These are phyloP conservation scores for Pandemis corylana DNA, from an alignment of 2,888 invertebrate genomes.

Conservation along the genomic window DNA sequence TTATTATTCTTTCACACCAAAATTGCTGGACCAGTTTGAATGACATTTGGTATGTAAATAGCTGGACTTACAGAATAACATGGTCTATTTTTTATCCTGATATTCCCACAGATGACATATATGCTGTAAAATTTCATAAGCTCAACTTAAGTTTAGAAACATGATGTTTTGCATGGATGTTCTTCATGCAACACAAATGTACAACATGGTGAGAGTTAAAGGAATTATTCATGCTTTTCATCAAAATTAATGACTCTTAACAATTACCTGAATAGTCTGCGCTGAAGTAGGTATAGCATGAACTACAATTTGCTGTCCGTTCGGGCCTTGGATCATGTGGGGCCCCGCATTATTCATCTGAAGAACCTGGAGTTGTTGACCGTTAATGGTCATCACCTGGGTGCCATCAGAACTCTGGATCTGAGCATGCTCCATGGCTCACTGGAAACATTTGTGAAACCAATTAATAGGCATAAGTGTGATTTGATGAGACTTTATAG, in stretches of 20 bases:
- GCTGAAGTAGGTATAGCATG: conserved; percentile 87
- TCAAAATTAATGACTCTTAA: background rate
- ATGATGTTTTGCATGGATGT: too few relatives aligned
- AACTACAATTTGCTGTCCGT: conserved; percentile 89
- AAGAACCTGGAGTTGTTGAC: conserved; percentile 87
- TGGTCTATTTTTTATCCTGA: too few relatives aligned
- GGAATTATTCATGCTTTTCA: too few relatives aligned
- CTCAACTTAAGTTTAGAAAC: too few relatives aligned
- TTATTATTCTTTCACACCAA: too few relatives aligned
- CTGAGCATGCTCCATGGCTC: conserved; percentile 85
- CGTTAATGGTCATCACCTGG: conserved; percentile 86
- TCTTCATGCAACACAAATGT: too few relatives aligned
- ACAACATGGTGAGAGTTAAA: too few relatives aligned
- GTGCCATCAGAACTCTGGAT: conserved; percentile 85
- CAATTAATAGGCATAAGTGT: background rate
- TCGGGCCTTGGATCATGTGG: conserved; percentile 87
- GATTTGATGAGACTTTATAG: background rate
- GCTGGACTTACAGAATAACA: too few relatives aligned
- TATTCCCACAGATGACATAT: too few relatives aligned
- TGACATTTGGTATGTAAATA: too few relatives aligned
- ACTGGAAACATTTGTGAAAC: conserved; percentile 45
- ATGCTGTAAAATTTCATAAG: too few relatives aligned
- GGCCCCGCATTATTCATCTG: conserved; percentile 77
- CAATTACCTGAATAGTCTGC: conserved; percentile 85
- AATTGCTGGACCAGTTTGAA: too few relatives aligned